Percentiles rank a stretch among this genome's conserved stretches.
Conservation (phyloP, 2,113 vertebrate genomes). For the Columba livia region DNA sequence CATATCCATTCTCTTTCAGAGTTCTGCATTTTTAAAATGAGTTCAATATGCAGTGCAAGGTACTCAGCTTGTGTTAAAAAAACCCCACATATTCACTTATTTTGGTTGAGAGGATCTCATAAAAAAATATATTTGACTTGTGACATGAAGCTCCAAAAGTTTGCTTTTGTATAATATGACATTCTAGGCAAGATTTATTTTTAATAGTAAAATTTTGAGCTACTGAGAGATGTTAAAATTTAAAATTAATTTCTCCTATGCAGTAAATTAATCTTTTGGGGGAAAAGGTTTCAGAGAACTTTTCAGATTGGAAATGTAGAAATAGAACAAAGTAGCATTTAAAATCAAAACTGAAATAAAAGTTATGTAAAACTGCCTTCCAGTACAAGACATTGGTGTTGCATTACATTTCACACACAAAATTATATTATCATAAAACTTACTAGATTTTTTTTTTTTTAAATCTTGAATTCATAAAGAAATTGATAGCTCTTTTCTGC, state of each 20-base stretch:
- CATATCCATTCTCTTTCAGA: not conserved
- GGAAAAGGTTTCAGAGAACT: not conserved
- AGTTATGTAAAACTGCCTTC: not conserved
- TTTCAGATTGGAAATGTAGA: not conserved
- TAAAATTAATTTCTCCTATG: not conserved
- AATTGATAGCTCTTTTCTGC: not conserved
- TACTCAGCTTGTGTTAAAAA: not conserved
- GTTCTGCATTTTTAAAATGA: not conserved
- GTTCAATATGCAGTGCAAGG: not conserved
- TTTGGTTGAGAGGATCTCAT: not conserved
- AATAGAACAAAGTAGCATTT: not conserved
- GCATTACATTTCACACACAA: not conserved
- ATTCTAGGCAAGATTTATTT: not conserved
- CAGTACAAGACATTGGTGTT: not conserved
- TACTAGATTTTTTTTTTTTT: not conserved
- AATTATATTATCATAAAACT: not conserved
- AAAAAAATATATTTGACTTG: not conserved
- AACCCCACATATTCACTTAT: not conserved
- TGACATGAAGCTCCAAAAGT: not conserved
- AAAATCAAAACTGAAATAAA: not conserved
- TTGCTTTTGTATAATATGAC: not conserved
- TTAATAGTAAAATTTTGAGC: not conserved
- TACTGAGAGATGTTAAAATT: not conserved
- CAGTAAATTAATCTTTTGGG: not conserved
- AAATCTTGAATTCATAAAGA: not conserved